These are phyloP conservation scores for Paratilapia polleni DNA, from an alignment of 2,113 vertebrate genomes.

Conservation along the genomic window DNA sequence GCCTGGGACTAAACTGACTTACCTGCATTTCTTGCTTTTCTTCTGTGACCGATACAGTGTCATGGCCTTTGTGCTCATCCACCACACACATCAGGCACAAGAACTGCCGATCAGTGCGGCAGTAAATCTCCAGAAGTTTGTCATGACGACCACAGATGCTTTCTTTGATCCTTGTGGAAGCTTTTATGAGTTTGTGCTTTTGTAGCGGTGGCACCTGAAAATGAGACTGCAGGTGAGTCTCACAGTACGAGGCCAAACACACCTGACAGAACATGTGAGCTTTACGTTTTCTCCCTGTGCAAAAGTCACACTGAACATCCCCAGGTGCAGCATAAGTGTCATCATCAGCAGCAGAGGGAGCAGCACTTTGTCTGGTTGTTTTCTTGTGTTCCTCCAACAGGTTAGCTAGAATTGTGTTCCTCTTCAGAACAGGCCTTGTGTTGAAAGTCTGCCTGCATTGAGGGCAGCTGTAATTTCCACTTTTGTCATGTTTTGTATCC, in stretches of 20 bases:
- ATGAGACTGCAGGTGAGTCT: conserved; percentile 56
- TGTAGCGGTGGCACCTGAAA: conserved; percentile 24
- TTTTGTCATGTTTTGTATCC: not conserved
- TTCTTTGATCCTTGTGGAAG: conserved; percentile 22
- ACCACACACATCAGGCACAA: conserved; percentile 49
- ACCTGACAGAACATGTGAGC: conserved; percentile 50
- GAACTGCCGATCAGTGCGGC: conserved; percentile 47
- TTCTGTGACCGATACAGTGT: conserved; percentile 21
- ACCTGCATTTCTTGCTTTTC: conserved; percentile 41
- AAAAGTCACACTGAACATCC: conserved; percentile 56
- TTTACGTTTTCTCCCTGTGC: conserved; percentile 40
- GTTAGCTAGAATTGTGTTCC: conserved; percentile 43
- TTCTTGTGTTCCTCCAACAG: conserved; percentile 33
- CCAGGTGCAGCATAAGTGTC: not conserved
- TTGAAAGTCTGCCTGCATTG: conserved; percentile 49
- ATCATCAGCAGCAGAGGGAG: not conserved
- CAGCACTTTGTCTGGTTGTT: not conserved
- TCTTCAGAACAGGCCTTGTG: conserved; percentile 54
- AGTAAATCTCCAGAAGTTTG: conserved; percentile 57
- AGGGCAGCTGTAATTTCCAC: conserved; percentile 47
- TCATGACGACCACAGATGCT: conserved; percentile 45
- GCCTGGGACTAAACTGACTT: not conserved
- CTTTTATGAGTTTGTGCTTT: conserved; percentile 51
- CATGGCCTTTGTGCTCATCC: conserved; percentile 47
- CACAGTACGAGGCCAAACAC: conserved; percentile 56